Percentiles rank a stretch among this genome's conserved stretches.
phyloP scores from a whole-genome alignment of 2,888 invertebrate species.

The Apantesis nais region DNA sequence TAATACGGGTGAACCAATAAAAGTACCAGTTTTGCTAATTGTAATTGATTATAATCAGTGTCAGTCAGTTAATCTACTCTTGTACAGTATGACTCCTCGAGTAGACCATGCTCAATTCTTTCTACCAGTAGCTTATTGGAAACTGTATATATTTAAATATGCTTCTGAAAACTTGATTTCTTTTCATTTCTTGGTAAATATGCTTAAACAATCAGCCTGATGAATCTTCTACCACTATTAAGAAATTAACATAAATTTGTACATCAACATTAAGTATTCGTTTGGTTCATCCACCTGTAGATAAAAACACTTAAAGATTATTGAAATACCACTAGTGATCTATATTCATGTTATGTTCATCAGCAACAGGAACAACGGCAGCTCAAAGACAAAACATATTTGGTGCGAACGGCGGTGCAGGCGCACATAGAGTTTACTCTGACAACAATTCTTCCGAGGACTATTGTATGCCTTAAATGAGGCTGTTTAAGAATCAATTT shows the following conservation, averaged over 20 bases:
- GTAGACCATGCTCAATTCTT: neutral
- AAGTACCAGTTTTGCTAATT: neutral
- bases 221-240: neutral
- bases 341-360: conserved; percentile 45
- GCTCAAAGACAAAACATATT: conserved; percentile 71
- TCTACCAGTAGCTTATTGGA: neutral
- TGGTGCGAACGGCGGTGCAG: conserved; percentile 62
- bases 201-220: neutral
- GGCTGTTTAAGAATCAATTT: conserved; percentile 44
- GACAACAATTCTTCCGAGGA: conserved; percentile 40
- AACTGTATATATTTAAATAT: neutral
- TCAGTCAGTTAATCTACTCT: too few relatives aligned
- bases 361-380: conserved; percentile 67
- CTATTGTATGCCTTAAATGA: conserved; percentile 35
- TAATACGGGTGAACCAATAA: neutral
- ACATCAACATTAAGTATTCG: neutral
- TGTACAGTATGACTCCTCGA: too few relatives aligned
- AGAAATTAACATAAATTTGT: neutral
- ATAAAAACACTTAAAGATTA: neutral
- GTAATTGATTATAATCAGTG: too few relatives aligned
- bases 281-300: neutral
- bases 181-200: too few relatives aligned
- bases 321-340: conserved; percentile 32
- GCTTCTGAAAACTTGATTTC: too few relatives aligned
- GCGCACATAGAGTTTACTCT: conserved; percentile 55